These are phyloP conservation scores for Indri indri DNA, from an alignment of 2,113 vertebrate genomes.

Conservation along the genomic window DNA sequence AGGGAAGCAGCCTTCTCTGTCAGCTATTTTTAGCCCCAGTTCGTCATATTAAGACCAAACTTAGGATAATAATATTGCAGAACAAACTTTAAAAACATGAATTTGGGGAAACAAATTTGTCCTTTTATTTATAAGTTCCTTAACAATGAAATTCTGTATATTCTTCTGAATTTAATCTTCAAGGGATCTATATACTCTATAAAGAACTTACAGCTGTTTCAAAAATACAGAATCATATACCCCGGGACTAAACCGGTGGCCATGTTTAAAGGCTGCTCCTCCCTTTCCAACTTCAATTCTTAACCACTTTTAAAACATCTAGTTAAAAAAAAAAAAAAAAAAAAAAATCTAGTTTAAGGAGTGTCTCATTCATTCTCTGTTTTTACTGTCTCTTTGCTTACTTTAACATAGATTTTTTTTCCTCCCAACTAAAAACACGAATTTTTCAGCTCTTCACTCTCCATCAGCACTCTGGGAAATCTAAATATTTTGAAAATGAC, in stretches of 20 bases:
- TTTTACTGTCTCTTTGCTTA: background rate
- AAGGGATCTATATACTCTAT: background rate
- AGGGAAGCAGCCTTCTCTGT: slow-evolving; percentile 48
- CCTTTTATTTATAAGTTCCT: slow-evolving; percentile 16
- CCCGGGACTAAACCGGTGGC: background rate
- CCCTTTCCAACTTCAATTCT: slow-evolving; percentile 15
- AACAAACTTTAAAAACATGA: slow-evolving; percentile 41
- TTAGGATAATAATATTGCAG: slow-evolving; percentile 36
- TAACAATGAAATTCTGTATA: slow-evolving; percentile 32
- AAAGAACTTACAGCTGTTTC: background rate
- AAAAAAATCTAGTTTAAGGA: background rate
- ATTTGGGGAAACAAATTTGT: slow-evolving; percentile 10
- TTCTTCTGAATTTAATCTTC: slow-evolving; percentile 32
- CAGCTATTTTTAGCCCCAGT: slow-evolving; percentile 62
- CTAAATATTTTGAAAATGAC: slow-evolving; percentile 3
- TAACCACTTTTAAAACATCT: background rate
- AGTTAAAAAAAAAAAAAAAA: no score
- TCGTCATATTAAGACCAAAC: slow-evolving; percentile 44
- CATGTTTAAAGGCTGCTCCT: background rate
- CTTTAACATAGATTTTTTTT: background rate
- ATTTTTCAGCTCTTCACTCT: slow-evolving; percentile 15
- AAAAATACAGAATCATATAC: background rate
- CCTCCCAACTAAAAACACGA: background rate
- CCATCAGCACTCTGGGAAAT: background rate
- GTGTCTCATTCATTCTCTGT: background rate